Base-by-base conservation (phyloP, 2,888 invertebrate species). In the Oscheius myriophilus region DNA sequence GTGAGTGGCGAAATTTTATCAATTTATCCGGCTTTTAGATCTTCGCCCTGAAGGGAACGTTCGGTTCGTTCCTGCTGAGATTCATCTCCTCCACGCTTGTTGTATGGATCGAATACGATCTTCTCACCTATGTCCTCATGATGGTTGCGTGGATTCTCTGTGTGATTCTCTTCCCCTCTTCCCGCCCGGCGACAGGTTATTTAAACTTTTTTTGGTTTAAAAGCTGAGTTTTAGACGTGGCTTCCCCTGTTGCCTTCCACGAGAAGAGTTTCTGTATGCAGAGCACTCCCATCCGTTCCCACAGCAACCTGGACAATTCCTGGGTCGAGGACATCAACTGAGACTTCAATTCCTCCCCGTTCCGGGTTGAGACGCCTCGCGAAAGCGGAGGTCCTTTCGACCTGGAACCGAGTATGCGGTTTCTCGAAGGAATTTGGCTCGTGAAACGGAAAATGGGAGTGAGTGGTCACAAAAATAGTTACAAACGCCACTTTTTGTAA, bases 301-400 rank as follows among this genome's bases (percentile, higher is more conserved):
- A n/a, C n/a, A 58, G 23, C 43, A 39, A 41, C 45, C 39, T 41
- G 18, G 57, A 66, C 23, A 57, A 41, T 49, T 66, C 66, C 16
- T 66, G 66, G 66, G 58, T 66, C 26, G 66, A 66, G 21, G 49
- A 49, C 21, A 51, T 52, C n/a, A 46, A 55, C 14, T 66, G n/a
- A n/a, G n/a, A n/a, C n/a, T n/a, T n/a, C n/a, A n/a, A n/a, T n/a
- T n/a, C n/a, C n/a, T n/a, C n/a, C n/a, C n/a, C n/a, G n/a, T n/a
- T n/a, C n/a, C n/a, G n/a, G n/a, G n/a, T n/a, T n/a, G n/a, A n/a
- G n/a, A n/a, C n/a, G n/a, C n/a, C n/a, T n/a, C n/a, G n/a, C n/a
- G n/a, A n/a, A n/a, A n/a, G n/a, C n/a, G n/a, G n/a, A n/a, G n/a
- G n/a, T n/a, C n/a, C n/a, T n/a, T n/a, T n/a, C n/a, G n/a, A n/a